Evolutionary conservation across 2,888 invertebrate genomes (phyloP).

Genomic region (Margaritifera margaritifera): DNA sequence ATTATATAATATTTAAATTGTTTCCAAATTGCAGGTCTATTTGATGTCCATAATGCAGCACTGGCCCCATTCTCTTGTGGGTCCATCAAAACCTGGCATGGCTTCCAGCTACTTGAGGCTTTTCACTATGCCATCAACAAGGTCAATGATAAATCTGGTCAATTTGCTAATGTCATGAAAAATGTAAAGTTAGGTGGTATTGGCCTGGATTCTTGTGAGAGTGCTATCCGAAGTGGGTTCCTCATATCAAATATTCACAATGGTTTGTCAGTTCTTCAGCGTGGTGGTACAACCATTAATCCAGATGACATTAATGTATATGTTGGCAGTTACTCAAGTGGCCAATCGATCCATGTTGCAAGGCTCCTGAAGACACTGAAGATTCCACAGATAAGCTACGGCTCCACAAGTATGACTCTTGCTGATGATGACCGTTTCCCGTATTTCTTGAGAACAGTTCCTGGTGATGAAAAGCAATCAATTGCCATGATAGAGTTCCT

Average conservation of each 20-base stretch:
- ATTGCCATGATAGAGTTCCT: constrained; percentile 69
- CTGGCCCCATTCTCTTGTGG: constrained; percentile 63
- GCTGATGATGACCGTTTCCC: constrained; percentile 55
- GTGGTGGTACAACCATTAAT: constrained; percentile 45
- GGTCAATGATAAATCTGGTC: constrained; percentile 64
- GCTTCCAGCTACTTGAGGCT: constrained; percentile 66
- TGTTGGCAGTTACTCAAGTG: constrained; percentile 60
- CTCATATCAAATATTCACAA: constrained; percentile 67
- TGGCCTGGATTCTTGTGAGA: constrained; percentile 65
- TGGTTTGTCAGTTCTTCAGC: constrained; percentile 43
- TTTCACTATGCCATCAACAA: constrained; percentile 66
- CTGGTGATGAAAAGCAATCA: constrained; percentile 61
- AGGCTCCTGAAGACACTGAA: constrained; percentile 58
- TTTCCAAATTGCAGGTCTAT: constrained; percentile 55
- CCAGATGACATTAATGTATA: constrained; percentile 61
- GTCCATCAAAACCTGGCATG: constrained; percentile 58
- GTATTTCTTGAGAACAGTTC: constrained; percentile 63
- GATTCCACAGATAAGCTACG: constrained; percentile 63
- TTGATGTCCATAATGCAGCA: constrained; percentile 64
- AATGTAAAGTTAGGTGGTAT: constrained; percentile 64
- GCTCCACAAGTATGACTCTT: constrained; percentile 50
- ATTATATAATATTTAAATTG: background rate
- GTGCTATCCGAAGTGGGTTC: constrained; percentile 57
- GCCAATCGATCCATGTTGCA: constrained; percentile 55
- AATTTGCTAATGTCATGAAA: constrained; percentile 54